Conservation (phyloP, 1,140 invertebrate species). For the Ephestia elutella region DNA sequence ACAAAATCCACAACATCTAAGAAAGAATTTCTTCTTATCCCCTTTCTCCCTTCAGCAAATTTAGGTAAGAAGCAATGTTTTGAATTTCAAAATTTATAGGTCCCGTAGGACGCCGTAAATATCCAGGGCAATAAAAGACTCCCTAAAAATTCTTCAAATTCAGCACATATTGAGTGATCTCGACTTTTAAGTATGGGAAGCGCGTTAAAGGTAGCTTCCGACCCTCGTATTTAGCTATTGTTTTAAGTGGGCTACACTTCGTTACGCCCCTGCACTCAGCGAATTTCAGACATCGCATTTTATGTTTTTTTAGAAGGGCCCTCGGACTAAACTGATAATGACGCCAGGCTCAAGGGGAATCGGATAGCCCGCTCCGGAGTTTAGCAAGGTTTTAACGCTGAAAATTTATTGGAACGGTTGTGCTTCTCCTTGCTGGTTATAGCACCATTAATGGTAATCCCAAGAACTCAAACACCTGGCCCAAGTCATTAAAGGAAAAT, state of each 20-base stretch:
- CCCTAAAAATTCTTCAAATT: conserved; percentile 66
- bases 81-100: conserved; percentile 50
- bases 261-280: conserved; percentile 61
- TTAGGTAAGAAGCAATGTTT: conserved; percentile 24
- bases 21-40: background rate
- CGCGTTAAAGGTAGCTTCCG: conserved; percentile 32
- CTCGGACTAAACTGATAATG: conserved; percentile 67
- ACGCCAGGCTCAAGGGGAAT: conserved; percentile 36
- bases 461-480: conserved; percentile 48
- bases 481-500: conserved; percentile 11
- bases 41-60: background rate
- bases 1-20: conserved; percentile 8
- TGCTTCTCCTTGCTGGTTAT: conserved; percentile 55
- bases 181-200: conserved; percentile 52
- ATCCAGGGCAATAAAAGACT: conserved; percentile 50
- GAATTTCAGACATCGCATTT: conserved; percentile 57
- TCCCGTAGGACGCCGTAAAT: conserved; percentile 53
- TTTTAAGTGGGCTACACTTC: conserved; percentile 69
- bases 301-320: conserved; percentile 52
- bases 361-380: conserved; percentile 26
- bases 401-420: conserved; percentile 59
- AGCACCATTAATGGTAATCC: conserved; percentile 46
- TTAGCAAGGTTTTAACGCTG: conserved; percentile 48
- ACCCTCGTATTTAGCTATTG: conserved; percentile 68
- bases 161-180: conserved; percentile 69